A percentile compares a stretch with the other conserved stretches of the same genome.
These are phyloP conservation scores for Ivindomyrus marchei DNA, from an alignment of 2,113 vertebrate species.

Conservation along the genomic window DNA sequence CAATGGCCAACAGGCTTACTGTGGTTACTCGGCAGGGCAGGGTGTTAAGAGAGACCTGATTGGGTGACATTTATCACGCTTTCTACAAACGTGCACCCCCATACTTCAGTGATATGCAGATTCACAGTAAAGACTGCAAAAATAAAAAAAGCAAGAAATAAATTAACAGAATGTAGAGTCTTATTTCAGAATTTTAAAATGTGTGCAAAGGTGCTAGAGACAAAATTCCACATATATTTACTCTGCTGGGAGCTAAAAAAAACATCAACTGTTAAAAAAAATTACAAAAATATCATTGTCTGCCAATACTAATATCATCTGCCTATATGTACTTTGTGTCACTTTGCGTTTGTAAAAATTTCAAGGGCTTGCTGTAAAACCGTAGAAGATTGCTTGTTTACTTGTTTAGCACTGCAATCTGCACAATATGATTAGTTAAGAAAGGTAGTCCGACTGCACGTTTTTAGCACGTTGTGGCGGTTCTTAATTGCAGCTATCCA, in stretches of 20 bases:
- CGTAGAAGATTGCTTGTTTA: background rate
- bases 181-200: background rate
- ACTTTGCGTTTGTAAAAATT: background rate
- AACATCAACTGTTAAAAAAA: background rate
- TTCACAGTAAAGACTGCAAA: background rate
- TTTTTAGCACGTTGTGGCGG: background rate
- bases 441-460: background rate
- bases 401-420: background rate
- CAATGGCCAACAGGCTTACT: background rate
- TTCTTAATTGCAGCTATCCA: background rate
- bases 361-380: background rate
- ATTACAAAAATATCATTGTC: background rate
- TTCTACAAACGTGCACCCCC: background rate
- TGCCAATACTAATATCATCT: background rate
- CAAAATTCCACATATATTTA: background rate
- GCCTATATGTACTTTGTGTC: background rate
- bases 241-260: background rate
- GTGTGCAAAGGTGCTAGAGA: background rate
- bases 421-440: background rate
- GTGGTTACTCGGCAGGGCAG: background rate
- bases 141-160: background rate
- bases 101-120: background rate
- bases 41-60: background rate
- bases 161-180: background rate
- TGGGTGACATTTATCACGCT: background rate